Percentiles rank a stretch among this genome's conserved stretches.
phyloP scores from a whole-genome alignment of 2,888 invertebrate species.

The Chaitophorus viminalis region DNA sequence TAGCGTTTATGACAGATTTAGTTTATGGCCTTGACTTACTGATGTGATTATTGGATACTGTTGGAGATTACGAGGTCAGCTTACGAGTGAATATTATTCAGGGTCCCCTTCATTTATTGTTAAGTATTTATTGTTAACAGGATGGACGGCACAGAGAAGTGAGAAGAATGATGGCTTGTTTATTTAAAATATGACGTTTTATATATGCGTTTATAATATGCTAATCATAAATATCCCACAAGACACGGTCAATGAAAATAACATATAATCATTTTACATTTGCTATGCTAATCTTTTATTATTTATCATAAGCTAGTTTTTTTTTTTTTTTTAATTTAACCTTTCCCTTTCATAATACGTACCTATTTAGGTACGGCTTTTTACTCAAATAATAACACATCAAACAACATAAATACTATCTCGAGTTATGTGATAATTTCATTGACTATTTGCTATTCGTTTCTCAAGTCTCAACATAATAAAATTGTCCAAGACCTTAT shows the following conservation, averaged over 20 bases:
- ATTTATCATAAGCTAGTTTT: neutral
- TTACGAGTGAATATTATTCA: constrained; percentile 32
- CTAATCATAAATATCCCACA: neutral
- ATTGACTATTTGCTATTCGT: neutral
- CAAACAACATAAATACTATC: neutral
- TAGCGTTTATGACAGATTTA: constrained; percentile 2
- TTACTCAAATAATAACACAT: neutral
- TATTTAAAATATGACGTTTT: neutral
- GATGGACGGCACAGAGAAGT: constrained; percentile 12
- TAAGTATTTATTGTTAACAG: constrained; percentile 24
- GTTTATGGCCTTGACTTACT: constrained; percentile 35
- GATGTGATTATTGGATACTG: constrained; percentile 31
- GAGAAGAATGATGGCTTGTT: constrained; percentile 1
- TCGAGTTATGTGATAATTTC: neutral
- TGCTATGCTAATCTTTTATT: constrained; percentile 17
- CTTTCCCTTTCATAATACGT: constrained; percentile 5
- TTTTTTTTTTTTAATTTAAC: constrained; percentile 22
- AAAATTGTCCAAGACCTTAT: constrained; percentile 29
- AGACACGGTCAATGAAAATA: neutral
- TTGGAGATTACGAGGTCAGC: constrained; percentile 19
- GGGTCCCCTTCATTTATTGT: constrained; percentile 28
- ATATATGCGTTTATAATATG: neutral
- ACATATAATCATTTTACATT: neutral
- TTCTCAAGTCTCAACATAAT: constrained; percentile 19
- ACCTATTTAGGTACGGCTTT: neutral